A percentile compares a stretch with the other conserved stretches of the same genome.
Conservation (phyloP, 2,113 vertebrate genomes). For the Emydura subglobosa region DNA sequence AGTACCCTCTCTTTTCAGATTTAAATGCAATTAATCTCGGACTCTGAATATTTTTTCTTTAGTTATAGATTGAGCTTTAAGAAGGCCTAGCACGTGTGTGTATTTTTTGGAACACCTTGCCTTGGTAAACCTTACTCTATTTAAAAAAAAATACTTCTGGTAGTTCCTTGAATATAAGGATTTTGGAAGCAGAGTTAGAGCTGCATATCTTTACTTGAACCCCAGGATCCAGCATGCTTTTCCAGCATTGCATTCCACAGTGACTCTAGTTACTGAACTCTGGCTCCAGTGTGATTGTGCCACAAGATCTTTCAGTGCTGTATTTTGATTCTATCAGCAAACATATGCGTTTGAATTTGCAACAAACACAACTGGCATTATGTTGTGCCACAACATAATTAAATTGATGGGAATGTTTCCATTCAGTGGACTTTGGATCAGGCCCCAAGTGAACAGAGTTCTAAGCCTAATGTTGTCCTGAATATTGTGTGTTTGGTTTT, state of each 20-base stretch:
- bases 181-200: not conserved
- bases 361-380: not conserved
- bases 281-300: not conserved
- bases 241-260: too few species aligned
- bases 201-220: rapidly evolving
- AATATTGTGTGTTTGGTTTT: rapidly evolving
- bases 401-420: rapidly evolving
- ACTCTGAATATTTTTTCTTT: rapidly evolving
- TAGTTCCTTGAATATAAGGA: not conserved
- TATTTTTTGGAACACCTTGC: not conserved
- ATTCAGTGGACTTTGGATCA: rapidly evolving
- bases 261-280: not conserved
- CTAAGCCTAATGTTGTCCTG: not conserved
- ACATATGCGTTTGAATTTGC: not conserved
- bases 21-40: not conserved
- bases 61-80: not conserved
- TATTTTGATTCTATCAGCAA: not conserved
- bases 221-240: not conserved
- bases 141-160: rapidly evolving
- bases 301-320: not conserved
- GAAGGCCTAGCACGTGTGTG: not conserved
- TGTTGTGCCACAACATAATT: rapidly evolving
- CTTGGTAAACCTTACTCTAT: not conserved
- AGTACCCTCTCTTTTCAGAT: not conserved
- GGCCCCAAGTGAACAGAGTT: rapidly evolving